Evolutionary conservation across 2,797 vertebrate genomes (phyloP).

Genomic region (Bradypodion ventrale): DNA sequence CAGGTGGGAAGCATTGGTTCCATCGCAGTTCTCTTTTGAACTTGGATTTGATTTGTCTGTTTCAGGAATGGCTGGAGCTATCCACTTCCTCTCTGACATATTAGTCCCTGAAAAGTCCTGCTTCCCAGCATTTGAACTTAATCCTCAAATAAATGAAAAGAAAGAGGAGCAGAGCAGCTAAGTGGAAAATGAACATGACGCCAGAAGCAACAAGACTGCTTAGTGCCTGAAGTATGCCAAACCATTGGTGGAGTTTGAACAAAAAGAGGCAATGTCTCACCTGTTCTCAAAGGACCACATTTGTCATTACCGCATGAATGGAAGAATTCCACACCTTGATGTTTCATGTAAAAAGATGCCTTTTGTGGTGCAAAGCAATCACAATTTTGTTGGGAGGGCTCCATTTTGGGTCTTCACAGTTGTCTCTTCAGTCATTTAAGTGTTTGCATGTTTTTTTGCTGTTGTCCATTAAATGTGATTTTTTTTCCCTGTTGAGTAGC

Average conservation of each 20-base stretch:
- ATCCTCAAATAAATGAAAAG: conserved; percentile 70
- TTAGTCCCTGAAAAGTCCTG: conserved; percentile 82
- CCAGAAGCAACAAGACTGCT: conserved; percentile 55
- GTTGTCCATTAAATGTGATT: conserved; percentile 48
- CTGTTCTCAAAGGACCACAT: conserved; percentile 32
- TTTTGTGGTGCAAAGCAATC: conserved; percentile 48
- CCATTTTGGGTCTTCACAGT: conserved; percentile 43
- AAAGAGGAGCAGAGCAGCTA: conserved; percentile 66
- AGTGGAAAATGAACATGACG: conserved; percentile 45
- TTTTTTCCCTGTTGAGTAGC: conserved; percentile 41
- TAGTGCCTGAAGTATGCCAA: conserved; percentile 62
- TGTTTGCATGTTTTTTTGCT: conserved; percentile 71
- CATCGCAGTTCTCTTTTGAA: neutral
- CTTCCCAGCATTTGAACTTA: conserved; percentile 96
- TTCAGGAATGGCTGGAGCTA: conserved; percentile 95
- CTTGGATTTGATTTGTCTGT: conserved; percentile 19
- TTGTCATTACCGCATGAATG: conserved; percentile 56
- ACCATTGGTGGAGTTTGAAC: conserved; percentile 29
- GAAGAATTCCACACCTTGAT: conserved; percentile 36
- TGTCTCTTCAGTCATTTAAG: conserved; percentile 55
- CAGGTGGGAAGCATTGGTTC: neutral
- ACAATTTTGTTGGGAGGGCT: conserved; percentile 41
- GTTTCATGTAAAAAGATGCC: conserved; percentile 42
- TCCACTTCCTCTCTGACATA: conserved; percentile 93
- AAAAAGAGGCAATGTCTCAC: neutral